These are phyloP conservation scores for Torymus tubicola DNA, from an alignment of 2,888 invertebrate species.

Conservation along the genomic window DNA sequence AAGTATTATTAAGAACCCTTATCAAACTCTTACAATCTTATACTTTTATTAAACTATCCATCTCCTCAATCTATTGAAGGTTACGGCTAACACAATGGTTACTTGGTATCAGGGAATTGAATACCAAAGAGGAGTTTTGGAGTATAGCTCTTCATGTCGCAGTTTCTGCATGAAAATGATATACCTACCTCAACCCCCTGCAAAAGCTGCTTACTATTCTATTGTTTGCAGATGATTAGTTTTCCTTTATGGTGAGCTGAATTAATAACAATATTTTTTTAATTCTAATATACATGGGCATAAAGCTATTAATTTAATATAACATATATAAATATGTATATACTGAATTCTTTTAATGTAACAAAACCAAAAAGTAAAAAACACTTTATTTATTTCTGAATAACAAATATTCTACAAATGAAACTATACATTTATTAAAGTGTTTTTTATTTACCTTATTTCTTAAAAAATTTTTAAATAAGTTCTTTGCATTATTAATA, in stretches of 20 bases:
- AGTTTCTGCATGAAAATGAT: slow-evolving; percentile 47
- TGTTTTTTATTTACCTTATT: slow-evolving; percentile 2
- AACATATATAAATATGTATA: slow-evolving; percentile 5
- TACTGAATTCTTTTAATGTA: neutral
- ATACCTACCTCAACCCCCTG: slow-evolving; percentile 42
- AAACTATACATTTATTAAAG: slow-evolving; percentile 29
- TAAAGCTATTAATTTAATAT: neutral
- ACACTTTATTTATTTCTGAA: slow-evolving; percentile 6
- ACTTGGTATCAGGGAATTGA: slow-evolving; percentile 52
- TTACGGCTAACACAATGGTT: slow-evolving; percentile 52
- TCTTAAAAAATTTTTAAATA: slow-evolving; percentile 3
- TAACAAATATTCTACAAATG: neutral
- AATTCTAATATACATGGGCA: slow-evolving; percentile 7
- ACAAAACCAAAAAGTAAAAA: neutral
- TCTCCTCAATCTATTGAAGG: slow-evolving; percentile 56
- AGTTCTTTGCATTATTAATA: slow-evolving; percentile 42
- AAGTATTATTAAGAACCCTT: slow-evolving; percentile 9
- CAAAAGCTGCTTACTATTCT: slow-evolving; percentile 44
- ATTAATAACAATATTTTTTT: slow-evolving; percentile 25
- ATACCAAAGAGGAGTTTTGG: slow-evolving; percentile 43
- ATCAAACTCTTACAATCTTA: slow-evolving; percentile 15
- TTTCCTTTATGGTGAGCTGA: slow-evolving; percentile 54
- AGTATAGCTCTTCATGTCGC: slow-evolving; percentile 43
- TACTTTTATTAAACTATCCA: slow-evolving; percentile 22
- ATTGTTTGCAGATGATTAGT: slow-evolving; percentile 52